Evolutionary conservation across 2,888 invertebrate genomes (phyloP), one percentile per base, ranked within the genome.

Genomic region (Agonopterix heracliana): DNA sequence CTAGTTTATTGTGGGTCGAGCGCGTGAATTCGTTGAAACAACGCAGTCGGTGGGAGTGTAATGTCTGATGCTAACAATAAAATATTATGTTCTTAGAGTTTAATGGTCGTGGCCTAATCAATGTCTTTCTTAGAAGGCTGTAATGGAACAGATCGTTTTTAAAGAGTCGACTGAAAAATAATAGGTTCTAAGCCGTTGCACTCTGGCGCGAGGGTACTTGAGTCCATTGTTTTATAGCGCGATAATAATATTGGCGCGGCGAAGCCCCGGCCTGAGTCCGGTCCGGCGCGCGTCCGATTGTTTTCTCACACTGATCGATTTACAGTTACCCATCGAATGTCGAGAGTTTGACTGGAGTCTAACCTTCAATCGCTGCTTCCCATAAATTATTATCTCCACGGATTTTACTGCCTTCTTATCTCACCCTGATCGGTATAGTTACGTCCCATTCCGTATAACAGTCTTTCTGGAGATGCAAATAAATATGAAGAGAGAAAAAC

Each of bases 301-400:
- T 78, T 78, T 41, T 81, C 72, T 74, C 73, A 75, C 72, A 74
- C 66, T 65, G 71, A 78, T 82, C 70, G 68, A 70, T 76, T 71
- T 76, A 75, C 71, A 69, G 67, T 68, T 74, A 68, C 51, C 61
- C 52, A 62, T 56, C 54, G 63, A 63, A 63, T 60, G 63, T 62
- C 59, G 55, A 56, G 59, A 52, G 26, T 26, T 26, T 55, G 49
- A 54, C 55, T 56, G 53, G 52, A 51, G 48, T 54, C 47, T 54
- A 55, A 59, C 54, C 56, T 56, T 56, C 57, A 56, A 54, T 59
- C 59, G 52, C 53, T 54, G 54, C 55, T 52, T 54, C 57, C 51
- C 55, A 56, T 26, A 26, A 26, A 26, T 55, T 55, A 55, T 57
- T 59, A 61, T 56, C 56, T 53, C 52, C 49, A 43, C 44, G 42